Evolutionary conservation across 2,797 vertebrate species (phyloP), one percentile per base, ranked within the genome.

Genomic region (Siniperca undulata): DNA sequence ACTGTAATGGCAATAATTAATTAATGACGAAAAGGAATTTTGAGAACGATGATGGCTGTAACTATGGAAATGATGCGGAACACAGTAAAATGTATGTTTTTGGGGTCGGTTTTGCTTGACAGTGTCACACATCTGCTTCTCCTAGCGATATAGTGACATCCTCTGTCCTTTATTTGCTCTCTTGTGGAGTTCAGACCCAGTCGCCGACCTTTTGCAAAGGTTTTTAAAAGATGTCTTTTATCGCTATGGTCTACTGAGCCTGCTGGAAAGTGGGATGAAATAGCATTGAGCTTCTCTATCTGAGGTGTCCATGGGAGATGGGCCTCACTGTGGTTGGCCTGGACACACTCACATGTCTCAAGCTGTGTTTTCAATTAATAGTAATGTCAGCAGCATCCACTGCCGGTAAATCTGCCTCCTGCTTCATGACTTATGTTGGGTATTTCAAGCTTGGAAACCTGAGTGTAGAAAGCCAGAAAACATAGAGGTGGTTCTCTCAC

Each of bases 321-420:
- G 53, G 36, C 65, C 59, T 78, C 44, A 4, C 77, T 85, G 75
- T 50, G 67, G 82, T 89, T 86, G 85, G 68, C 69, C 67, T 78
- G 84, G 78, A 85, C 71, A 56, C 67, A 55, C 66, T 56, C 50
- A 73, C 59, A 74, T 81, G 81, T 90, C 79, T 87, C 81, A 84
- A 84, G 80, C 77, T 93, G 88, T 88, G 86, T 88, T 93, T 93
- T 90, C 86, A 89, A 82, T 91, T 91, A 87, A 86, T 89, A 74
- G 55, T 78, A 91, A 89, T 91, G 87, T 91, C 81, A 80, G 86
- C 81, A 84, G 80, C 84, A 90, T 91, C 85, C 78, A 80, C 61
- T 73, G 86, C 80, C 87, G 70, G 80, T 91, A 90, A 91, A 89
- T 85, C 86, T 85, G 83, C 76, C 65, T 82, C 62, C 68, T 74